These are phyloP conservation scores for Echiichthys vipera DNA, from an alignment of 2,797 vertebrate genomes.

Conservation along the genomic window DNA sequence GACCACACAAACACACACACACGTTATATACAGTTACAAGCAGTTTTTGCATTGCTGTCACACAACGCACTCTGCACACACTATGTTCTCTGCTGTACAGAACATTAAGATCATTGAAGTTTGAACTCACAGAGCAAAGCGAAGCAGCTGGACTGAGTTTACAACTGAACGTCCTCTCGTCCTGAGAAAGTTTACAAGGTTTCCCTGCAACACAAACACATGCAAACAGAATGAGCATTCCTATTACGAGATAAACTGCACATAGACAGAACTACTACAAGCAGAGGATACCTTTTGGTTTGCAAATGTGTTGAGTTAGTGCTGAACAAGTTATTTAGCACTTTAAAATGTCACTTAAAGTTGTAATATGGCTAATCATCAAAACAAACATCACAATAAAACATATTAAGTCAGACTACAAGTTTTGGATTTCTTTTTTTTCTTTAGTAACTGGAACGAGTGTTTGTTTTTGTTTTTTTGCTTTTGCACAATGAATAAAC, in stretches of 20 bases:
- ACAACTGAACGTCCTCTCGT: constrained; percentile 87
- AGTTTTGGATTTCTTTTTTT: no score
- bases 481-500: no score
- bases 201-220: constrained; percentile 84
- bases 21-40: background rate
- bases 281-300: background rate
- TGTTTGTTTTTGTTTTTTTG: no score
- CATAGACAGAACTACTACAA: background rate
- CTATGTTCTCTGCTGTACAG: background rate
- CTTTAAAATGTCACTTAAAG: background rate
- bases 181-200: constrained; percentile 92
- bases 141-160: constrained; percentile 82
- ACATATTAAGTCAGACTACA: no score
- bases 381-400: no score
- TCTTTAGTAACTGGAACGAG: no score
- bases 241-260: background rate
- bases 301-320: background rate
- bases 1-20: constrained; percentile 11
- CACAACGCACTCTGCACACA: background rate
- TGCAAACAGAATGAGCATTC: background rate
- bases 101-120: background rate
- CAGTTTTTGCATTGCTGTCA: no score
- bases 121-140: constrained; percentile 89
- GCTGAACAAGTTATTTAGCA: background rate
- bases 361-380: background rate